Evolutionary conservation across 2,113 vertebrate species (phyloP), one percentile per base, ranked within the genome.

Genomic region (Ariopsis seemanni): DNA sequence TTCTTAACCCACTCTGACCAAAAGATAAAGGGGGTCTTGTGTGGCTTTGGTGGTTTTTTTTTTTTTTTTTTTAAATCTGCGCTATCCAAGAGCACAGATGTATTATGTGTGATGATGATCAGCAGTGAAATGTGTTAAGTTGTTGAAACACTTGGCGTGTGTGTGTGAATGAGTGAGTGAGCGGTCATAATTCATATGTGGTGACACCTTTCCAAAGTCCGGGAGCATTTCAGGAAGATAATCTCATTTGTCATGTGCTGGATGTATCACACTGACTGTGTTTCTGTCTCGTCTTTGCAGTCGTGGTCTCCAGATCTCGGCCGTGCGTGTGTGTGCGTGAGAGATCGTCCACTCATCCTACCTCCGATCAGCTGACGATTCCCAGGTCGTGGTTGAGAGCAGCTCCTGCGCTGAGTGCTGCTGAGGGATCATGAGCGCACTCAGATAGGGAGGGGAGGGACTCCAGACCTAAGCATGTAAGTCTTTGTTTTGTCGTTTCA

Each of bases 391-490:
- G 18, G 62, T 55, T 3, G n/a, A 83, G 72, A 69, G 84, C 86
- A 79, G 84, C 84, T 88, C 84, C 85, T 83, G 84, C 84, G 83
- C 77, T 53, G 83, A 90, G 82, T 82, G 75, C 55, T 89, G 18
- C 80, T 52, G 27, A 72, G 78, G 63, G 89, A 90, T 86, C 86
- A 90, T 90, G 89, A 63, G 71, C 34, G 42, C 72, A 9, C 87
- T 88, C 87, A 74, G 84, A 88, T 90, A 90, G 85, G 86, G 78
- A 87, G 86, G 79, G 86, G 67, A 86, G 86, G 78, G 81, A 86
- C 72, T 84, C 88, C 79, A 58, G 78, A 83, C 80, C 82, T 69
- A 65, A 88, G 85, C 75, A 89, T 88, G 90, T 90, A 86, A 90
- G 90, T 90, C 79, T 57, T 53, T 42, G 8, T 25, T 62, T 25